Evolutionary conservation across 2,888 invertebrate species (phyloP), one percentile per base, ranked within the genome.

Genomic region (Balanococcus diminutus): DNA sequence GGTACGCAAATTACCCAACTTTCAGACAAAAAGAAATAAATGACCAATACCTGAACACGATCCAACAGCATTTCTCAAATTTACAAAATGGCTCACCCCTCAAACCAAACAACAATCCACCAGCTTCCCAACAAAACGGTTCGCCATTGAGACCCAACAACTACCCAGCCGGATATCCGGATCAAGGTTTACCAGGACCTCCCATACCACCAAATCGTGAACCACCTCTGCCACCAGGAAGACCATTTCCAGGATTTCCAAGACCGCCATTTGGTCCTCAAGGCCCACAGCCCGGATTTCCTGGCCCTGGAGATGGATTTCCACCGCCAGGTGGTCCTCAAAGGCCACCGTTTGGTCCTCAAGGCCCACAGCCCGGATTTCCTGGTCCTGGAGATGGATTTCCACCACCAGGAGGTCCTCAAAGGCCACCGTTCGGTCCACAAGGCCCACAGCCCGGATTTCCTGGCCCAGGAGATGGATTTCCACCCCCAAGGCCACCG

Each of bases 191-290:
- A 6, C 79, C 79, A 2, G n/a, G 32, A 5, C 31, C 79, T 28
- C 36, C 28, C 2, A 11, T 16, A 16, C 82, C 86, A 6, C 82
- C 25, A n/a, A 2, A 32, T 19, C 28, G 2, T 39, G 46, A n/a
- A 19, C 86, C 86, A 9, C 86, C 82, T 42, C 84, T 86, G 6
- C 56, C 84, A 9, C 46, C 86, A 9, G 87, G 87, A 1, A 14
- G 61, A 28, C 84, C 86, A 19, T 61, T 46, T 16, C 84, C 72
- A 11, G 56, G 83, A 31, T 61, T 46, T 11, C 28, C 1, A 6
- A 67, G 51, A 19, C 67, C 19, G 56, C 31, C 75, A n/a, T 19
- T 31, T 67, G 51, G 19, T 36, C 31, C 75, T 19, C 9, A n/a
- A 46, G 61, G 83, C 3, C 25, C 56, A 1, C 67, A 36, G n/a